phyloP scores from a whole-genome alignment of 2,113 vertebrate genomes.

The Ceuthmochares aereus region DNA sequence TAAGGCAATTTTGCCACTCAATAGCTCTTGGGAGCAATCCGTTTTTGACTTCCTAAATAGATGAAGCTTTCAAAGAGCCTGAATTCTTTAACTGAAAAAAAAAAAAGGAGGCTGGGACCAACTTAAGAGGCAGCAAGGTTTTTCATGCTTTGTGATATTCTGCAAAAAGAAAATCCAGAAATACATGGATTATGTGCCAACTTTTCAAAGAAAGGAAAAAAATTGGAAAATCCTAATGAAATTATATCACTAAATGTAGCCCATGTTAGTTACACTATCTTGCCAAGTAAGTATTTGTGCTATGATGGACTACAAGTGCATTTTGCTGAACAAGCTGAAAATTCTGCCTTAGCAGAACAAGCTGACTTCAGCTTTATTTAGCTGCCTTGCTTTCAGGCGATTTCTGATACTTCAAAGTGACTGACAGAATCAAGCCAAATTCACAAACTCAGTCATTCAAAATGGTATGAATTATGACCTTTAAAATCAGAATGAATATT shows the following conservation, averaged over 20 bases:
- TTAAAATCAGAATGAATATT: not conserved
- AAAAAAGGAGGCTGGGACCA: not conserved
- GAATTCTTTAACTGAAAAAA: not conserved
- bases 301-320: not conserved
- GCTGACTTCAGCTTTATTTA: conserved; percentile 46
- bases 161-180: not conserved
- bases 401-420: conserved; percentile 39
- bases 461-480: not conserved
- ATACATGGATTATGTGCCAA: not conserved
- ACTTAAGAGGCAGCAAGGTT: not conserved
- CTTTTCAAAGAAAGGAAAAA: not conserved
- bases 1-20: not conserved
- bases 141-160: not conserved
- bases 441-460: not conserved
- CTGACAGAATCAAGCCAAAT: conserved; percentile 30
- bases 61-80: not conserved
- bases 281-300: not conserved
- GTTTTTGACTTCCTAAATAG: not conserved
- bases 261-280: not conserved
- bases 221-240: not conserved
- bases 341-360: not conserved
- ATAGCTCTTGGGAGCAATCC: conserved; percentile 10
- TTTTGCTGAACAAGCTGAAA: conserved; percentile 44
- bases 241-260: not conserved
- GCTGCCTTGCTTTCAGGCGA: not conserved